Conservation (phyloP, 2,888 invertebrate species). For the Oconnorella tubifera region DNA sequence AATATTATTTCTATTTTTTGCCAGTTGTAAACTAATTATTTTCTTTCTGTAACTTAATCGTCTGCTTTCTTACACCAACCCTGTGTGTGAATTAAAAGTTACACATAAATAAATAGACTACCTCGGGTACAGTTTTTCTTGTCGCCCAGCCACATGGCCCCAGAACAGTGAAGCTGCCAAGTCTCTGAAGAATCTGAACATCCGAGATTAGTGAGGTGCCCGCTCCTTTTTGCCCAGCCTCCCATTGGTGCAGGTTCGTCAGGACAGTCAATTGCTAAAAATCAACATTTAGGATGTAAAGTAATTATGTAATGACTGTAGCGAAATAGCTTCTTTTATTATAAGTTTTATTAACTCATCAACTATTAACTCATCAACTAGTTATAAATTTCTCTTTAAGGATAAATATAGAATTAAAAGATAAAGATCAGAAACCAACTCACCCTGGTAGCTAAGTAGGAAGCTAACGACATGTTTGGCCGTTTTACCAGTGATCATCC, state of each 20-base stretch:
- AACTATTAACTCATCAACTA: too few relatives aligned
- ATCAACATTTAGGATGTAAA: slow-evolving; percentile 21
- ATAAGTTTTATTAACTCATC: too few relatives aligned
- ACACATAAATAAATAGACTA: too few relatives aligned
- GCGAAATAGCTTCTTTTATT: too few relatives aligned
- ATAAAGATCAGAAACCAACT: neutral
- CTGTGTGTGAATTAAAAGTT: too few relatives aligned
- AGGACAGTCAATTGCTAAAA: slow-evolving; percentile 22
- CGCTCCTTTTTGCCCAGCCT: slow-evolving; percentile 16
- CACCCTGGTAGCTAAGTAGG: slow-evolving; percentile 18
- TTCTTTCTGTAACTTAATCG: too few relatives aligned
- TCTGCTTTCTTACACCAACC: too few relatives aligned
- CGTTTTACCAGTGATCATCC: slow-evolving; percentile 9
- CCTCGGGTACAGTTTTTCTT: slow-evolving; percentile 21
- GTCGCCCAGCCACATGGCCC: slow-evolving; percentile 18
- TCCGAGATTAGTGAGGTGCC: slow-evolving; percentile 13
- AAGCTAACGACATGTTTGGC: slow-evolving; percentile 12
- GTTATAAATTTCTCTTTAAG: too few relatives aligned
- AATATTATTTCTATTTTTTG: too few relatives aligned
- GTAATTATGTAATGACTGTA: too few relatives aligned
- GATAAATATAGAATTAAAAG: too few relatives aligned
- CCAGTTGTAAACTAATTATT: too few relatives aligned
- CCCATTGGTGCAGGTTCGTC: slow-evolving; percentile 16
- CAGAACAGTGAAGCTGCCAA: slow-evolving; percentile 22
- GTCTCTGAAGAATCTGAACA: slow-evolving; percentile 17